These are phyloP conservation scores for Lates calcarifer DNA, from an alignment of 2,113 vertebrate genomes.

Conservation along the genomic window DNA sequence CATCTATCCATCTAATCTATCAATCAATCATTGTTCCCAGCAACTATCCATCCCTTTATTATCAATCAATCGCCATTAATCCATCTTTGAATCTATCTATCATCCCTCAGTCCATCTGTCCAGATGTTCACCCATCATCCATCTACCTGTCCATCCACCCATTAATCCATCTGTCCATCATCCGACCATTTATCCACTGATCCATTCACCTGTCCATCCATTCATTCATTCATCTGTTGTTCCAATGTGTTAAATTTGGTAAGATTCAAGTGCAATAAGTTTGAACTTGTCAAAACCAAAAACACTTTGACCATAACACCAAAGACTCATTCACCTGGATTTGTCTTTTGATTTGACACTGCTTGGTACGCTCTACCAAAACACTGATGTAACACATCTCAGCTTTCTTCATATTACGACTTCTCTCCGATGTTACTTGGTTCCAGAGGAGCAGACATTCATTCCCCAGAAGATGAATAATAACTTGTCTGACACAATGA, in stretches of 20 bases:
- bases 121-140: not conserved
- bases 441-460: not conserved
- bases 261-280: too few species aligned
- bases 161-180: not conserved
- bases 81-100: not conserved
- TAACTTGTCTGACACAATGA: conserved; percentile 27
- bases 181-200: not conserved
- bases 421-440: not conserved
- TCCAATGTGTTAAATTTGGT: too few species aligned
- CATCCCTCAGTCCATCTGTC: not conserved
- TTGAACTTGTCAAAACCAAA: too few species aligned
- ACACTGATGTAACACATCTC: too few species aligned
- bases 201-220: not conserved
- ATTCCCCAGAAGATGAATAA: not conserved
- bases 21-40: too few species aligned
- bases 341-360: too few species aligned
- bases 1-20: not conserved
- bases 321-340: not conserved
- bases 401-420: not conserved
- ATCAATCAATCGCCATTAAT: too few species aligned
- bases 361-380: too few species aligned
- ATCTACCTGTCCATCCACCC: not conserved
- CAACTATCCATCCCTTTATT: not conserved
- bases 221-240: not conserved
- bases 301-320: not conserved